A percentile compares a stretch with the other conserved stretches of the same genome.
phyloP scores from a whole-genome alignment of 2,113 vertebrate species.

The Pangasianodon gigas region DNA sequence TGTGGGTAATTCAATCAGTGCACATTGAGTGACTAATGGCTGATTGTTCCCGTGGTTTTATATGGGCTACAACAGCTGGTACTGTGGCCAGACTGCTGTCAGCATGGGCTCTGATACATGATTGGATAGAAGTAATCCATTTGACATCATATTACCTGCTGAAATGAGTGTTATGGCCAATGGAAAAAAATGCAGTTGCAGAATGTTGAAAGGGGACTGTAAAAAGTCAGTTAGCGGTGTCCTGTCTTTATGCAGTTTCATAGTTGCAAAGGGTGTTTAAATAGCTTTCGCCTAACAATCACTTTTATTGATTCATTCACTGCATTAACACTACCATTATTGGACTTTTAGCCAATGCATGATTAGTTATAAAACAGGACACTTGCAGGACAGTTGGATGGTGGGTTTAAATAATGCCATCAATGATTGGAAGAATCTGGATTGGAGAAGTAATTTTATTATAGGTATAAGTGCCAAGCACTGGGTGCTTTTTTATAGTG shows the following conservation, averaged over 20 bases:
- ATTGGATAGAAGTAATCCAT: constrained; percentile 32
- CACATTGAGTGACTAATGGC: constrained; percentile 41
- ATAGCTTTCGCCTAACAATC: neutral
- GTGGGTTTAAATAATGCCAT: constrained; percentile 9
- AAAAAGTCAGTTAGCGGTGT: neutral
- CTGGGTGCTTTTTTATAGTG: neutral
- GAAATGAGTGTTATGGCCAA: neutral
- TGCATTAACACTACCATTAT: constrained; percentile 16
- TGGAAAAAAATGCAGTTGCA: neutral
- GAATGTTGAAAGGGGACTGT: neutral
- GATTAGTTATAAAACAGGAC: constrained; percentile 4
- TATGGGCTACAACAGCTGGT: constrained; percentile 1
- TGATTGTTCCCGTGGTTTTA: constrained; percentile 31
- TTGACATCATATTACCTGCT: constrained; percentile 38
- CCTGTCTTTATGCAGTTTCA: neutral
- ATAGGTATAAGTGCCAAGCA: constrained; percentile 20
- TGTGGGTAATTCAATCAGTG: constrained; percentile 33
- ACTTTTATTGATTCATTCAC: neutral
- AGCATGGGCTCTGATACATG: constrained; percentile 17
- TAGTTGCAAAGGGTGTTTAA: neutral
- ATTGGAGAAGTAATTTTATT: neutral
- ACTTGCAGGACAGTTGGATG: neutral
- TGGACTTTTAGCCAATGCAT: neutral
- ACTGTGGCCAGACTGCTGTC: constrained; percentile 12
- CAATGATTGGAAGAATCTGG: neutral